Evolutionary conservation across 92 coral and sea anemone genomes (phyloP).

Genomic region (Porites lobata): DNA sequence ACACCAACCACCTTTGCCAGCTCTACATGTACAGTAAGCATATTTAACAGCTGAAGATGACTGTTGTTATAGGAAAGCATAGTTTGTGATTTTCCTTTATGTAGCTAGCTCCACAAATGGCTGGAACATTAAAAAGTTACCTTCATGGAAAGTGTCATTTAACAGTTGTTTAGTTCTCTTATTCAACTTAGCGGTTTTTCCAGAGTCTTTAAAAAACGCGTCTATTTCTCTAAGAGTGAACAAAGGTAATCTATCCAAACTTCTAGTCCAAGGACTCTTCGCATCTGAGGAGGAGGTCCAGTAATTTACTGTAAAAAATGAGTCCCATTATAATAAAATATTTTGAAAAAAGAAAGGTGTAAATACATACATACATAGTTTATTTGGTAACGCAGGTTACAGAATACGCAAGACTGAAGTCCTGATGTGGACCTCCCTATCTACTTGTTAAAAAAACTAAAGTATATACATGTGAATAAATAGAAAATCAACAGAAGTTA

Average conservation of each 20-base stretch:
- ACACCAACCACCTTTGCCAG: too few species aligned
- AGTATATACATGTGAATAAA: too few species aligned
- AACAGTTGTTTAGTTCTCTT: conserved; percentile 7
- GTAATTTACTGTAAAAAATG: conserved; percentile 1
- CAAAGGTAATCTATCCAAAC: conserved; percentile 6
- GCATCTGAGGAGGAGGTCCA: not conserved
- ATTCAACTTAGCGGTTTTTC: conserved; percentile 12
- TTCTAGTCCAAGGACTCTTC: not conserved
- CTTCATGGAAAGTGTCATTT: conserved; percentile 57
- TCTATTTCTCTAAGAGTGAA: not conserved
- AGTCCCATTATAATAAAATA: not conserved
- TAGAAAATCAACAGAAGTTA: too few species aligned
- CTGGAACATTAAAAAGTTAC: conserved; percentile 43
- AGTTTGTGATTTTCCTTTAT: conserved; percentile 29
- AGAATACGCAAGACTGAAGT: too few species aligned
- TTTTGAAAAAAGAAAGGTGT: not conserved
- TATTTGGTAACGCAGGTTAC: too few species aligned
- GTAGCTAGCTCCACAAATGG: conserved; percentile 75
- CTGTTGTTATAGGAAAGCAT: too few species aligned
- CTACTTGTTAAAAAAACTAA: too few species aligned
- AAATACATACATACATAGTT: too few species aligned
- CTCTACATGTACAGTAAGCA: too few species aligned
- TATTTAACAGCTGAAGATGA: too few species aligned
- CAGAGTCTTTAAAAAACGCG: not conserved
- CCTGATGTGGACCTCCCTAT: too few species aligned